These are phyloP conservation scores for Brachypterus glaber DNA, from an alignment of 2,888 invertebrate species.

Conservation along the genomic window DNA sequence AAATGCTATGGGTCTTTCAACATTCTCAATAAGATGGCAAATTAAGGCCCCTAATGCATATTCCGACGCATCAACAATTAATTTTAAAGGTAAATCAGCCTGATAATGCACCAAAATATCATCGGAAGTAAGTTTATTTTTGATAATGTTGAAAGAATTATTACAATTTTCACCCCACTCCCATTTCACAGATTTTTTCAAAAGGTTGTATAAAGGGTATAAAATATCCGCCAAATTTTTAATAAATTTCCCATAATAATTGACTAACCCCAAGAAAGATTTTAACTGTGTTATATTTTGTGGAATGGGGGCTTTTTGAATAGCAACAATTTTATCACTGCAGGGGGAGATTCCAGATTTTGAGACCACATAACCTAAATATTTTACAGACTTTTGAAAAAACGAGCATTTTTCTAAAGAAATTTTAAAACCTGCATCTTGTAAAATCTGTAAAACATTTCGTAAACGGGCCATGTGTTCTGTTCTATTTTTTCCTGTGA, in stretches of 20 bases:
- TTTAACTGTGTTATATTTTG: too few relatives aligned
- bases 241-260: constrained; percentile 19
- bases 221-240: constrained; percentile 15
- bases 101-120: too few relatives aligned
- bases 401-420: constrained; percentile 14
- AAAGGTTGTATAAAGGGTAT: constrained; percentile 17
- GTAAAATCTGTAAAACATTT: too few relatives aligned
- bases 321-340: too few relatives aligned
- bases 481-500: constrained; percentile 11
- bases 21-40: constrained; percentile 24
- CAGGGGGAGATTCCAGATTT: too few relatives aligned
- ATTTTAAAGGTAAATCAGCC: too few relatives aligned
- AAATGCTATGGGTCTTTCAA: constrained; percentile 29
- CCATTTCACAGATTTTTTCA: constrained; percentile 14
- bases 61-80: too few relatives aligned
- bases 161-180: constrained; percentile 10
- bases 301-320: too few relatives aligned
- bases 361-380: constrained; percentile 14
- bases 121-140: too few relatives aligned
- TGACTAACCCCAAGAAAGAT: too few relatives aligned
- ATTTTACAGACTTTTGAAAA: too few relatives aligned
- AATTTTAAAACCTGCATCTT: constrained; percentile 16
- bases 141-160: constrained; percentile 10
- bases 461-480: constrained; percentile 12
- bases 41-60: constrained; percentile 26